Conservation (phyloP, 1,140 invertebrate species). For the Solenopsis invicta region DNA sequence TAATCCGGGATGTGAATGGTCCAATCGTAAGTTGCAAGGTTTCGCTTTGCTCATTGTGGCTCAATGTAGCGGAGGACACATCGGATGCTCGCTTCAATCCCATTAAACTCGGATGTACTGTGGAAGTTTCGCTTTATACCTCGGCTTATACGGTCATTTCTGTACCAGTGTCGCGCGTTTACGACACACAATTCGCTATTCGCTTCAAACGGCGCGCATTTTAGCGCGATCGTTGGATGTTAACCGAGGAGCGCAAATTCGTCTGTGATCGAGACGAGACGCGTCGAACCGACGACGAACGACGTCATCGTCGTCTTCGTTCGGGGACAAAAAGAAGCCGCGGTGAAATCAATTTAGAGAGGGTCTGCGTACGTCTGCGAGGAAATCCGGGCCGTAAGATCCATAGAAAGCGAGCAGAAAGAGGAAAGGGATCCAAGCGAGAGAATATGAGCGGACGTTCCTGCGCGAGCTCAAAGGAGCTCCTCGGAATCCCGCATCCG, state of each 20-base stretch:
- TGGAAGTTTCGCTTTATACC: not conserved
- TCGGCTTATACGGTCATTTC: not conserved
- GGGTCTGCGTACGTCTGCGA: conserved; percentile 75
- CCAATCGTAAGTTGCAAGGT: not conserved
- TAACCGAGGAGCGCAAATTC: not conserved
- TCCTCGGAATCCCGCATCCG: conserved; percentile 60
- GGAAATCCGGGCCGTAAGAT: conserved; percentile 85
- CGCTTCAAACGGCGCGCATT: not conserved
- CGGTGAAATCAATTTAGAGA: conserved; percentile 83
- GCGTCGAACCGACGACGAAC: not conserved
- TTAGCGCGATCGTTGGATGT: not conserved
- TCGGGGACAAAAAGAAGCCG: conserved; percentile 84
- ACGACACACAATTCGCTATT: not conserved
- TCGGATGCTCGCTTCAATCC: not conserved
- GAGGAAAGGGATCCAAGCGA: conserved; percentile 70
- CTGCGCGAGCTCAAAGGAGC: conserved; percentile 55
- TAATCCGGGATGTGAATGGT: not conserved
- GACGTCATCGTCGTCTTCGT: conserved; percentile 13
- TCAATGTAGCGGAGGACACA: not conserved
- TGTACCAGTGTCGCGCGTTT: not conserved
- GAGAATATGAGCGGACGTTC: conserved; percentile 61
- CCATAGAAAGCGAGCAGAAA: conserved; percentile 83
- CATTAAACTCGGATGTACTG: not conserved
- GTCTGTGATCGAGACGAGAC: not conserved
- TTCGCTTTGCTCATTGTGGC: not conserved